phyloP scores from a whole-genome alignment of 2,888 invertebrate species.

The Drosophila paramelanica region DNA sequence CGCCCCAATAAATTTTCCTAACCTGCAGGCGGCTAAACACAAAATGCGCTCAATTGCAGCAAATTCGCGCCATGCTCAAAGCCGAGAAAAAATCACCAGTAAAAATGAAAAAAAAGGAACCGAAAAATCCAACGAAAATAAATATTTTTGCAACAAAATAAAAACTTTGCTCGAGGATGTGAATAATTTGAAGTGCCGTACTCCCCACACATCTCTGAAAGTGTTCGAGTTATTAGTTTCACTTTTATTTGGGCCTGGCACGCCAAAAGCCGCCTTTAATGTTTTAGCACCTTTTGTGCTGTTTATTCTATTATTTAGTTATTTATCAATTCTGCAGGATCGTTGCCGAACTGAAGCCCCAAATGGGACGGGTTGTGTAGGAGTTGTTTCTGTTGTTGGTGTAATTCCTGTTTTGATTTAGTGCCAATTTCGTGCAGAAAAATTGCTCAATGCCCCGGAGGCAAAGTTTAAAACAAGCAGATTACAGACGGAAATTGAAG shows the following conservation, averaged over 20 bases:
- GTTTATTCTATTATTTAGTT: constrained; percentile 78
- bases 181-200: constrained; percentile 21
- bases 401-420: constrained; percentile 68
- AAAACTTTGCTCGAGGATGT: constrained; percentile 45
- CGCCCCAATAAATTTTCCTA: constrained; percentile 73
- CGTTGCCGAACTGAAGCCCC: constrained; percentile 27
- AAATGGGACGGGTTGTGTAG: constrained; percentile 57
- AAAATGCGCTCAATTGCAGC: constrained; percentile 68
- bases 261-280: constrained; percentile 52
- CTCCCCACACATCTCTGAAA: background rate
- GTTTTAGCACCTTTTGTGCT: constrained; percentile 65
- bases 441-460: constrained; percentile 64
- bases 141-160: constrained; percentile 43
- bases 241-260: constrained; percentile 26
- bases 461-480: constrained; percentile 57
- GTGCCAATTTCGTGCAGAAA: constrained; percentile 74
- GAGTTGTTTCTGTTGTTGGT: constrained; percentile 40
- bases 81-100: constrained; percentile 5
- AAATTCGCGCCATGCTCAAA: constrained; percentile 60
- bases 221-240: constrained; percentile 3
- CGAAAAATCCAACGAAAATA: constrained; percentile 35
- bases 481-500: constrained; percentile 70
- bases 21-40: constrained; percentile 58
- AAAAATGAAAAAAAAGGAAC: constrained; percentile 16
- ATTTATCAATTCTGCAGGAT: constrained; percentile 64